A percentile compares a stretch with the other conserved stretches of the same genome.
Evolutionary conservation across 2,888 invertebrate genomes (phyloP).

Genomic region (Agrochola macilenta): DNA sequence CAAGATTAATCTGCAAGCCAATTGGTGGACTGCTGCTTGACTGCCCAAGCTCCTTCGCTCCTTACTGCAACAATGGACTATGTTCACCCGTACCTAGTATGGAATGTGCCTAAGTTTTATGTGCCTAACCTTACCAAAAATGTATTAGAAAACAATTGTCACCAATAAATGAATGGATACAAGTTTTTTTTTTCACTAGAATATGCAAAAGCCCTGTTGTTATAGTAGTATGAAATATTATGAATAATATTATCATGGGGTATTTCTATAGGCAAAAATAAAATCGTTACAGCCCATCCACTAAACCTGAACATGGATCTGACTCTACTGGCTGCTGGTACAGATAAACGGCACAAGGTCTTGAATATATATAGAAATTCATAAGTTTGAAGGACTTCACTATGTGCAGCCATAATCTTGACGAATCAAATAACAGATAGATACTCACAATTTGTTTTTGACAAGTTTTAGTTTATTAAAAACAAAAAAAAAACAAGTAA

Average conservation of each 20-base stretch:
- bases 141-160: neutral
- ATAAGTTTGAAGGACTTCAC: too few species aligned
- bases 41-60: constrained; percentile 28
- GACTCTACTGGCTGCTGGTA: neutral
- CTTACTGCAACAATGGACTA: constrained; percentile 50
- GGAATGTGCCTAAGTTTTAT: constrained; percentile 33
- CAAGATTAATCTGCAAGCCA: constrained; percentile 44
- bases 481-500: too few species aligned
- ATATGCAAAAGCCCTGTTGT: neutral
- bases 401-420: too few species aligned
- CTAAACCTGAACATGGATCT: neutral
- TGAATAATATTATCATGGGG: neutral
- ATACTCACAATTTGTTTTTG: too few species aligned
- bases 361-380: neutral
- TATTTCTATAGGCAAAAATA: neutral
- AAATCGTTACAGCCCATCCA: neutral
- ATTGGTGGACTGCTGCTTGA: constrained; percentile 43
- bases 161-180: constrained; percentile 20
- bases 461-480: too few species aligned
- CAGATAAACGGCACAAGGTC: neutral
- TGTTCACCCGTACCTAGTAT: constrained; percentile 39
- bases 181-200: neutral
- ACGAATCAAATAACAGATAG: too few species aligned
- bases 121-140: neutral
- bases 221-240: neutral